Evolutionary conservation across 2,888 invertebrate genomes (phyloP), one percentile per base, ranked within the genome.

Genomic region (Spodoptera picta): DNA sequence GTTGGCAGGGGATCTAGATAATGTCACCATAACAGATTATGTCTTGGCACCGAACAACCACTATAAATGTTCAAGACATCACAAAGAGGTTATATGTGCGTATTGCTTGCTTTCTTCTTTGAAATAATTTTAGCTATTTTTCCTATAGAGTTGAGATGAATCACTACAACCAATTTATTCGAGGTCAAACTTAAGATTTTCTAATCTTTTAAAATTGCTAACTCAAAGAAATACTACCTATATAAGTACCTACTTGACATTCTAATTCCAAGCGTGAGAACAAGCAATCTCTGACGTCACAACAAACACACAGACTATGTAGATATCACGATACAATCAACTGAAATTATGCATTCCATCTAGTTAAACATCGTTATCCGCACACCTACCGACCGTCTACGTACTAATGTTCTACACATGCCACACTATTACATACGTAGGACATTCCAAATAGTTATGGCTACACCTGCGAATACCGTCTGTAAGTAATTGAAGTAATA

Each of bases 11-110:
- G 85, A 86, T 89, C 85, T 84, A 87, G 91, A 92, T 92, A 92
- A 92, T 91, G 92, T 92, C 92, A 90, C 92, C 92, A 92, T 92
- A 92, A 92, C 92, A 92, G 93, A 93, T 93, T 93, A 93, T 92
- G 89, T 92, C 92, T 93, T 93, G 93, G 93, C 93, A 93, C 87
- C 82, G 77, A 84, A 77, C 82, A 84, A 78, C 81, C 81, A 77
- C 83, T 82, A 81, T 79, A 83, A 81, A 85, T 83, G 83, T 86
- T 86, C 85, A 86, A 89, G 85, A 87, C 82, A 85, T 90, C 87
- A 87, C 85, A 85, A 83, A 85, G 82, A 87, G 77, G 87, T 87
- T 88, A 88, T 87, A 86, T 82, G 81, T 83, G 77, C 80, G 80
- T 77, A 83, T 86, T 86, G 80, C 87, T 77, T 75, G 69, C 60